Evolutionary conservation across 2,888 invertebrate genomes (phyloP).

Genomic region (Gerris lacustris): DNA sequence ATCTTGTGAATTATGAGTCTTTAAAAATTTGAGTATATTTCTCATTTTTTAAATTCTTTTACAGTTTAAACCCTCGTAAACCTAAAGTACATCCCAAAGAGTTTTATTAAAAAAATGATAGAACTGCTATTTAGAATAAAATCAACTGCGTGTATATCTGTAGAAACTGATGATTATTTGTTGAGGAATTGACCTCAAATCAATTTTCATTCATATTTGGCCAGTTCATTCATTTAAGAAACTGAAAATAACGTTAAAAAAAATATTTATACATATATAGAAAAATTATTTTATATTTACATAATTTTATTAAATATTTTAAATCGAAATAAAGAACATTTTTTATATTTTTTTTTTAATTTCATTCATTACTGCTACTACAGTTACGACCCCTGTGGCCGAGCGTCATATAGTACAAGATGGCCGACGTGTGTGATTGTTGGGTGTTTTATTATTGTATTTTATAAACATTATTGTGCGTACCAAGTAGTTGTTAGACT

Average conservation of each 20-base stretch:
- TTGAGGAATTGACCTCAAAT: not conserved
- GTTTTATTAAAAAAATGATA: too few species aligned
- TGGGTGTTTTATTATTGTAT: not conserved
- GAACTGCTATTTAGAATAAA: too few species aligned
- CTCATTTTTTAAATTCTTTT: too few species aligned
- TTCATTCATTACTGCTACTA: not conserved
- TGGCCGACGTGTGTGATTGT: conserved; percentile 37
- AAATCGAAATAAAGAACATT: not conserved
- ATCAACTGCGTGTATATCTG: too few species aligned
- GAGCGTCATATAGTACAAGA: conserved; percentile 52
- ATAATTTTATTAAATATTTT: not conserved
- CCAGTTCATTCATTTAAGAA: not conserved
- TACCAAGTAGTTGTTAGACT: too few species aligned
- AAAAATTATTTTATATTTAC: not conserved
- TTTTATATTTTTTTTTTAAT: not conserved
- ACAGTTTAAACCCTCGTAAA: too few species aligned
- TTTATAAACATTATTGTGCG: not conserved
- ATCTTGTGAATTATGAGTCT: too few species aligned
- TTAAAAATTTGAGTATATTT: too few species aligned
- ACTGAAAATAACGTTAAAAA: not conserved
- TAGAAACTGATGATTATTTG: not conserved
- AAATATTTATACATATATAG: not conserved
- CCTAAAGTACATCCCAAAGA: too few species aligned
- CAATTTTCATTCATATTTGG: not conserved
- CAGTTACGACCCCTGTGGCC: not conserved